Evolutionary conservation across 2,113 vertebrate species (phyloP).

Genomic region (Sardina pilchardus): DNA sequence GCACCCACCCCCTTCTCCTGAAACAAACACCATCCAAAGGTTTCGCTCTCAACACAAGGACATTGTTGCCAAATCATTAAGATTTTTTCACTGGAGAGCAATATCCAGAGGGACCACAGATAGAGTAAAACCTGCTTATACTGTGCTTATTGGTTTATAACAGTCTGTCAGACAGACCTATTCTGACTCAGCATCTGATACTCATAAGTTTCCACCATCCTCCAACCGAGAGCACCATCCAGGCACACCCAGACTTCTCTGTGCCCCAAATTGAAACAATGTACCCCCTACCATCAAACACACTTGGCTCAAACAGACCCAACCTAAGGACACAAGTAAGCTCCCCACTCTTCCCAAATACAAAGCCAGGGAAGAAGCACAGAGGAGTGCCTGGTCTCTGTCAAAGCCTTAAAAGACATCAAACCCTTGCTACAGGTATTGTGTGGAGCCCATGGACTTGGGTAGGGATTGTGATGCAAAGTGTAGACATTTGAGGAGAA

Average conservation of each 20-base stretch:
- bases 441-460: slow-evolving; percentile 74
- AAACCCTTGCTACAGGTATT: slow-evolving; percentile 66
- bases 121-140: too few species aligned
- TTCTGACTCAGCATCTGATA: slow-evolving; percentile 15
- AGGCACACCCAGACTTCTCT: slow-evolving; percentile 18
- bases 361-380: slow-evolving; percentile 39
- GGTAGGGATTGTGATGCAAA: slow-evolving; percentile 76
- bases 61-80: background rate
- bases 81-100: background rate
- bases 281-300: slow-evolving; percentile 46
- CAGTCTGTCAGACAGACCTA: background rate
- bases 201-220: background rate
- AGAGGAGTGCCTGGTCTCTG: slow-evolving; percentile 46
- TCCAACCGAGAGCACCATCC: slow-evolving; percentile 16
- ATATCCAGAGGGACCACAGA: too few species aligned
- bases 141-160: background rate
- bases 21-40: slow-evolving; percentile 60
- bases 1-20: slow-evolving; percentile 50
- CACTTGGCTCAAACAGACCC: slow-evolving; percentile 35
- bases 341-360: slow-evolving; percentile 30
- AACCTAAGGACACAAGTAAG: slow-evolving; percentile 31
- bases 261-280: slow-evolving; percentile 40
- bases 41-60: slow-evolving; percentile 55
- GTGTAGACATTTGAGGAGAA: slow-evolving; percentile 62
- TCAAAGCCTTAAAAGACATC: slow-evolving; percentile 69